Evolutionary conservation across 2,797 vertebrate genomes (phyloP).

Genomic region (Pelochelys cantorii): DNA sequence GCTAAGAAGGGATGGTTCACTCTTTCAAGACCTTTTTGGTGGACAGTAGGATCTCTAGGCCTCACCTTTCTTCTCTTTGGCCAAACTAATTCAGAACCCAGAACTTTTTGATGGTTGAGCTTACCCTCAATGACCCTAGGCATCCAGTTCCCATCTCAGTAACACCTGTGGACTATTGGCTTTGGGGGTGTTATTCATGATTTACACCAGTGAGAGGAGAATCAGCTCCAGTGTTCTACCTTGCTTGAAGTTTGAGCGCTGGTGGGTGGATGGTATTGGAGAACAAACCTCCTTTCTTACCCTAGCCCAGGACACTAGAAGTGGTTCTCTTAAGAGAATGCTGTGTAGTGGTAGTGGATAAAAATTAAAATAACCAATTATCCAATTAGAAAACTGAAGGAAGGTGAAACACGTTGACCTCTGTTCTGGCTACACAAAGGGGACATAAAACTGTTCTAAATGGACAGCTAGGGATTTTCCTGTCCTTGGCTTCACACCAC

Average conservation of each 20-base stretch:
- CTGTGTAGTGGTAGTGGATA: neutral
- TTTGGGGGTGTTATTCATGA: neutral
- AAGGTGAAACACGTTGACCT: neutral
- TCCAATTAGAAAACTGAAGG: neutral
- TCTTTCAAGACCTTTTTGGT: neutral
- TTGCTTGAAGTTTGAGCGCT: neutral
- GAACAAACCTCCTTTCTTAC: neutral
- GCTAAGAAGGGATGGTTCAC: neutral
- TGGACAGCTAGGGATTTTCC: neutral
- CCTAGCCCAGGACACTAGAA: neutral
- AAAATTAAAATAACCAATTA: neutral
- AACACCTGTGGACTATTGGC: fast-evolving
- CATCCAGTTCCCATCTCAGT: neutral
- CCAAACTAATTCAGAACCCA: neutral
- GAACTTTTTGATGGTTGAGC: neutral
- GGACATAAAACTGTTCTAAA: neutral
- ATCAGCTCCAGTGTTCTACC: fast-evolving
- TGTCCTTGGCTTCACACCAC: neutral
- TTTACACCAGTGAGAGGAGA: neutral
- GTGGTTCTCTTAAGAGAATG: neutral
- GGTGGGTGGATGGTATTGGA: neutral
- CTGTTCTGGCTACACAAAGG: neutral
- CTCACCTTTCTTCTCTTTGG: fast-evolving
- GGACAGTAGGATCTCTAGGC: neutral
- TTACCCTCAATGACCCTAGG: neutral